phyloP scores from a whole-genome alignment of 1,140 invertebrate genomes.

The Drosophila azteca region DNA sequence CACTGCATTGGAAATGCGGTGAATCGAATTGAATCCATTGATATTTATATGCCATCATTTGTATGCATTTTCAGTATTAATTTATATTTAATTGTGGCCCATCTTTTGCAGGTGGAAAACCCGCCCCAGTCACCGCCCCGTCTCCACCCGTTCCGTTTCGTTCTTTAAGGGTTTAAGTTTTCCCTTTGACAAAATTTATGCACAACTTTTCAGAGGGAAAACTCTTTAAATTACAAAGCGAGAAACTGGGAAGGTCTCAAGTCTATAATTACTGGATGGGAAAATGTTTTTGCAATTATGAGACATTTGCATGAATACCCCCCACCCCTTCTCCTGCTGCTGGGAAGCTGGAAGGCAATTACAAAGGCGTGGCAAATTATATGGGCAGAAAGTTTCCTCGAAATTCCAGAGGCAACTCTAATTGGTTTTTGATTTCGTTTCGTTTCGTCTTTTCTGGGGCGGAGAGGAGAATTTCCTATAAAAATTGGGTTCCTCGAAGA shows the following conservation, averaged over 20 bases:
- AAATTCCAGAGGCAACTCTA: constrained; percentile 35
- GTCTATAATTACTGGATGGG: constrained; percentile 60
- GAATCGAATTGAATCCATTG: constrained; percentile 68
- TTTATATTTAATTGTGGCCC: constrained; percentile 69
- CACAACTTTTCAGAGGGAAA: constrained; percentile 10
- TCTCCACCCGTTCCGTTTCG: too few species aligned
- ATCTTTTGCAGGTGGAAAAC: too few species aligned
- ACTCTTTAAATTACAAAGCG: constrained; percentile 31
- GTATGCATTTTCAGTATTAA: constrained; percentile 67
- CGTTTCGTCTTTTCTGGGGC: too few species aligned
- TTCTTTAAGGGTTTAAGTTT: too few species aligned
- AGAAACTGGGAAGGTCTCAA: constrained; percentile 4
- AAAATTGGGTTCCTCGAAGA: constrained; percentile 24
- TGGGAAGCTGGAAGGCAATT: constrained; percentile 36
- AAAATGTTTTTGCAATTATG: constrained; percentile 64
- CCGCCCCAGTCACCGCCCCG: too few species aligned
- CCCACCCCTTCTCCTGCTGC: too few species aligned
- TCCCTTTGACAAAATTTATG: constrained; percentile 18
- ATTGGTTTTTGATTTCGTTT: constrained; percentile 75
- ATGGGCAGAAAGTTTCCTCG: constrained; percentile 47
- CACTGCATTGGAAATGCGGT: constrained; percentile 17
- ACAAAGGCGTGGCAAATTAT: constrained; percentile 47
- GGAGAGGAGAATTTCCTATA: constrained; percentile 7
- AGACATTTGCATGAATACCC: constrained; percentile 27
- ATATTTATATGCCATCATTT: constrained; percentile 60